A percentile compares a stretch with the other conserved stretches of the same genome.
Conservation (phyloP, 2,113 vertebrate species). For the Pelecanoides urinatrix region DNA sequence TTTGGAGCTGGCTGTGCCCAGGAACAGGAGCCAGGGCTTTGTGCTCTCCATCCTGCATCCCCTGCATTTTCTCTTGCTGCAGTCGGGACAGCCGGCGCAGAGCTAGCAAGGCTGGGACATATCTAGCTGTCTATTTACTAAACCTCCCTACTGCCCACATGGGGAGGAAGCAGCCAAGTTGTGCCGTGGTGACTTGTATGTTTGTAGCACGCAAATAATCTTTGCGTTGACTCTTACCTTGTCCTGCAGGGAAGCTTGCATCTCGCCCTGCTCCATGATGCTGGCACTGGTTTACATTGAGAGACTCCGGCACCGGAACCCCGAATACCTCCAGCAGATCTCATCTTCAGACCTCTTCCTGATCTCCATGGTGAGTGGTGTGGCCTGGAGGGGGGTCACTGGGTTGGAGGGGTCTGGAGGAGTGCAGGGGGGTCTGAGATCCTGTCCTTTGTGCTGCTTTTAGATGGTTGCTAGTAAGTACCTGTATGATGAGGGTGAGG, state of each 20-base stretch:
- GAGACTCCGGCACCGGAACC: slow-evolving; percentile 93
- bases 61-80: not conserved
- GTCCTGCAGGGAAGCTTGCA: slow-evolving; percentile 88
- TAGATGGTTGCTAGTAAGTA: slow-evolving; percentile 99
- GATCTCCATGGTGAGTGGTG: slow-evolving; percentile 89
- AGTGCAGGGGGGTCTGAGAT: not conserved
- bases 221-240: not conserved
- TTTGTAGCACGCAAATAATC: not conserved
- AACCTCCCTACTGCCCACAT: not conserved
- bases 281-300: slow-evolving; percentile 98
- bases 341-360: slow-evolving; percentile 98
- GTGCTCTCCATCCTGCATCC: not conserved
- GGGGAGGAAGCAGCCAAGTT: not conserved
- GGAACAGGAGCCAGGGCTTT: not conserved
- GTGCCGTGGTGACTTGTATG: fast-evolving
- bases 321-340: slow-evolving; percentile 95
- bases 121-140: not conserved
- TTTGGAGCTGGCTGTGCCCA: not conserved
- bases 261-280: slow-evolving; percentile 99
- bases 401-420: not conserved
- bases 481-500: slow-evolving; percentile 96
- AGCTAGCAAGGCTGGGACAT: not conserved
- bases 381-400: not conserved
- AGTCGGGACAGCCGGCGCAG: not conserved
- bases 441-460: not conserved